Conservation (phyloP, 2,888 invertebrate genomes). For the Macrosiphum euphorbiae region DNA sequence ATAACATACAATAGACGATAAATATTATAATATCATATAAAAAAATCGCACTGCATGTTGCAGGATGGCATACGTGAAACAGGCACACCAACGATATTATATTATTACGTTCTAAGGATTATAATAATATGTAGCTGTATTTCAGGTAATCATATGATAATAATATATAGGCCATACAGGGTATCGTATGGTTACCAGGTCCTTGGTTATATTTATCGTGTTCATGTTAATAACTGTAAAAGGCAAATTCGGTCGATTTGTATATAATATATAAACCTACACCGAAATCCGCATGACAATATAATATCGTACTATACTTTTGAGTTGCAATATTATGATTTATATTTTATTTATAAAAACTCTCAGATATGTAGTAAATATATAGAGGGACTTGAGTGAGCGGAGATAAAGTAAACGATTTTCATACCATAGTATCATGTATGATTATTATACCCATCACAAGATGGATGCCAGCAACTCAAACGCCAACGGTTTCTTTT, state of each 20-base stretch:
- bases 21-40: neutral
- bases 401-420: slow-evolving; percentile 47
- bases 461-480: neutral
- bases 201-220: neutral
- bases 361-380: neutral
- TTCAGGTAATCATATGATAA: neutral
- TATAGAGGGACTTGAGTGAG: slow-evolving; percentile 34
- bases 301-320: neutral
- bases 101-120: neutral
- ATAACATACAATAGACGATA: neutral
- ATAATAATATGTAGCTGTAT: neutral
- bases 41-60: neutral
- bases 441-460: neutral
- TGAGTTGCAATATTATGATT: neutral
- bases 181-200: too few relatives aligned
- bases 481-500: neutral
- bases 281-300: neutral
- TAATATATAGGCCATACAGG: neutral
- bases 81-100: neutral
- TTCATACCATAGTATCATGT: neutral
- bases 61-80: neutral
- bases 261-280: neutral
- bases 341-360: neutral
- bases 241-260: neutral
- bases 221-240: neutral